Evolutionary conservation across 2,113 vertebrate genomes (phyloP).

Genomic region (Eolophus roseicapilla): DNA sequence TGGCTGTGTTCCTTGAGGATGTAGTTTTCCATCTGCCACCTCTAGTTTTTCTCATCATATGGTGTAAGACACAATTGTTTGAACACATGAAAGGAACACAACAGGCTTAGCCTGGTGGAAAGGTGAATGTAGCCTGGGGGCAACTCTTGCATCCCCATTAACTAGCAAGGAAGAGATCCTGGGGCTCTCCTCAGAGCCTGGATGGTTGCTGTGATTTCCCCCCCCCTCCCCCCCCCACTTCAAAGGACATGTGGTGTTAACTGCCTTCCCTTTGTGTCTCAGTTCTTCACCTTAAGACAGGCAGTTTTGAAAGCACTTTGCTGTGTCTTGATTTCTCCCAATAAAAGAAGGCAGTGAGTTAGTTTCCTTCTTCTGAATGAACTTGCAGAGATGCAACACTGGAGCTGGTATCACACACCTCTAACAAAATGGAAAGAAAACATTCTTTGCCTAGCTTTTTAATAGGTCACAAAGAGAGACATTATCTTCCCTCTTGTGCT

Average conservation of each 20-base stretch:
- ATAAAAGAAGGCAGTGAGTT: not conserved
- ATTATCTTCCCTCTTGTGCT: not conserved
- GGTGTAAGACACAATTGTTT: not conserved
- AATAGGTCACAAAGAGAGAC: not conserved
- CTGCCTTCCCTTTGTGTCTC: not conserved
- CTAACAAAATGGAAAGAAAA: not conserved
- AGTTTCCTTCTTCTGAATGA: not conserved
- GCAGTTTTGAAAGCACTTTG: not conserved
- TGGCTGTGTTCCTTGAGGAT: fast-evolving
- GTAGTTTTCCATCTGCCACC: not conserved
- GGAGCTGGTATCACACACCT: fast-evolving
- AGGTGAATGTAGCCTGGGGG: constrained; percentile 41
- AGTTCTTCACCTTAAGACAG: not conserved
- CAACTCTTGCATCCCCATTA: not conserved
- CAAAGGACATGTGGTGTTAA: not conserved
- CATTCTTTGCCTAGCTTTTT: not conserved
- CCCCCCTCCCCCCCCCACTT: not conserved
- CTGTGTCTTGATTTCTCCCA: not conserved
- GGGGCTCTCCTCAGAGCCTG: not conserved
- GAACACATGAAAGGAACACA: not conserved
- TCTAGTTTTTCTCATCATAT: not conserved
- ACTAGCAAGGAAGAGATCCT: constrained; percentile 5
- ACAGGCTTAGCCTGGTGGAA: constrained; percentile 2
- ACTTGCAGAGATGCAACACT: not conserved
- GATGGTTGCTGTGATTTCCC: not conserved